Conservation (phyloP, 1,140 invertebrate species). For the Theocolax elegans region DNA sequence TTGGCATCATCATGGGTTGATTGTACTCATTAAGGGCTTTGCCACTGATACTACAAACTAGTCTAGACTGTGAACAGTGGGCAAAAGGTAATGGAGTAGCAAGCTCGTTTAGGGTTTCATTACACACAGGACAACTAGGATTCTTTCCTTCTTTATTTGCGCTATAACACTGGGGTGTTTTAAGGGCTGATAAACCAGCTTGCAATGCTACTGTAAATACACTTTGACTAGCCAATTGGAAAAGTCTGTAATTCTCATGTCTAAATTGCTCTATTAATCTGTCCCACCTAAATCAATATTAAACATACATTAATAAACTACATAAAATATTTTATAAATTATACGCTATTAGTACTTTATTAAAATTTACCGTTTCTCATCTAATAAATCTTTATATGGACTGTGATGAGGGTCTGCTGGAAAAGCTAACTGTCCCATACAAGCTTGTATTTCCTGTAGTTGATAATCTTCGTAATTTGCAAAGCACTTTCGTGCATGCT, state of each 20-base stretch:
- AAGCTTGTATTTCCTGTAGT: slow-evolving; percentile 87
- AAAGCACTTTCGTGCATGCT: slow-evolving; percentile 94
- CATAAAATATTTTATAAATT: too few species aligned
- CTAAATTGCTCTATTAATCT: slow-evolving; percentile 90
- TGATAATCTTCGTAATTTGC: slow-evolving; percentile 88
- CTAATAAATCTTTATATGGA: slow-evolving; percentile 77
- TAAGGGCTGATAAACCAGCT: slow-evolving; percentile 93
- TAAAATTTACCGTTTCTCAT: slow-evolving; percentile 65
- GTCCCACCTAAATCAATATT: slow-evolving; percentile 77
- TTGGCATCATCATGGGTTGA: slow-evolving; percentile 97
- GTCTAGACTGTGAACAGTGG: slow-evolving; percentile 93
- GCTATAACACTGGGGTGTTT: slow-evolving; percentile 89
- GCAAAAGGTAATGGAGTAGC: slow-evolving; percentile 91
- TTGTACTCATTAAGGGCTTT: slow-evolving; percentile 97
- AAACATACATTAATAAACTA: too few species aligned
- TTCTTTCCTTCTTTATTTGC: slow-evolving; percentile 75
- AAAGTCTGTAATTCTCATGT: slow-evolving; percentile 92
- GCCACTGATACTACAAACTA: slow-evolving; percentile 92
- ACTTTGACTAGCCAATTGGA: slow-evolving; percentile 91
- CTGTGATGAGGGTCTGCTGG: slow-evolving; percentile 80
- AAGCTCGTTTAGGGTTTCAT: slow-evolving; percentile 86
- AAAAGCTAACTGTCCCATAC: slow-evolving; percentile 95
- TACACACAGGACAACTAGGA: slow-evolving; percentile 93
- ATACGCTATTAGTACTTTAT: too few species aligned
- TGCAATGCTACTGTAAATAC: slow-evolving; percentile 92